Conservation (phyloP, 2,797 vertebrate species). For the Lindbergichthys nudifrons region DNA sequence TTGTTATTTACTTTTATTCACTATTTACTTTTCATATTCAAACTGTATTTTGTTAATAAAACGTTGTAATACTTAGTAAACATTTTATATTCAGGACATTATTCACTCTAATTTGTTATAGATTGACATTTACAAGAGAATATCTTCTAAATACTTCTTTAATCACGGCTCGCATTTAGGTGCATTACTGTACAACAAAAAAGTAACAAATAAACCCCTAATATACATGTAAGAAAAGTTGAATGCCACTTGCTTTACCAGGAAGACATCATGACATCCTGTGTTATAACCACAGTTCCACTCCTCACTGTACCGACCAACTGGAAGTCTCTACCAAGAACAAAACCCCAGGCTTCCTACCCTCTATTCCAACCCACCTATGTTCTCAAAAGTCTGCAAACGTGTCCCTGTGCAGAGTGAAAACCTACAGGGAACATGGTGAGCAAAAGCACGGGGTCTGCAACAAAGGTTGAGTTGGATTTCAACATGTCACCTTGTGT, state of each 20-base stretch:
- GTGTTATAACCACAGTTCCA: no score
- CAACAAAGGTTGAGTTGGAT: not conserved
- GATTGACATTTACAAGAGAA: not conserved
- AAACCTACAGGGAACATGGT: not conserved
- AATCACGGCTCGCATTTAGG: not conserved
- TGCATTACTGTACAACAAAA: no score
- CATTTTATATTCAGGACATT: not conserved
- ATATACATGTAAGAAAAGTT: no score
- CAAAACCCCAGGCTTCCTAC: not conserved
- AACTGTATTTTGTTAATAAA: no score
- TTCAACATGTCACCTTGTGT: slow-evolving; percentile 1
- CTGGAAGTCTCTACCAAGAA: not conserved
- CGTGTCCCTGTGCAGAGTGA: not conserved
- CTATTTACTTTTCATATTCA: no score
- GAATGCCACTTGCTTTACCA: no score
- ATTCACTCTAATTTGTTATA: not conserved
- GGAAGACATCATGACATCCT: not conserved
- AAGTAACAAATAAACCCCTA: no score
- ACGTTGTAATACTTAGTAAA: not conserved
- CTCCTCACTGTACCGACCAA: not conserved
- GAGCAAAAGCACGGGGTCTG: not conserved
- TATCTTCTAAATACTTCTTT: not conserved
- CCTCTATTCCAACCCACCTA: not conserved
- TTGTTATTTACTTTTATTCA: no score
- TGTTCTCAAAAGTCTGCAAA: not conserved